Base-by-base conservation (phyloP, 2,113 vertebrate genomes). In the Romanogobio albipinnatus region DNA sequence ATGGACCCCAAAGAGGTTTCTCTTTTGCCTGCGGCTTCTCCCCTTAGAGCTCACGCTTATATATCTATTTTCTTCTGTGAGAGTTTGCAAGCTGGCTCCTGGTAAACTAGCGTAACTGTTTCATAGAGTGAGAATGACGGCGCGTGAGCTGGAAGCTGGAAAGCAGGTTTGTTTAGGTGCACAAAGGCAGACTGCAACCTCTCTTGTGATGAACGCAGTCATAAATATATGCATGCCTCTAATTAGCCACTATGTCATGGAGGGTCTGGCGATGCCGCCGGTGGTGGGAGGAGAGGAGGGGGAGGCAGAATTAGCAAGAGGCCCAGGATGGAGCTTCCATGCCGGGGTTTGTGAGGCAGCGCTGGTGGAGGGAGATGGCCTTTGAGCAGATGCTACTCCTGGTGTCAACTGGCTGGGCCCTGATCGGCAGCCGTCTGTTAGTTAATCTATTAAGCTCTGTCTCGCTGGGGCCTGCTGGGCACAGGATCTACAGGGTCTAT, bases 211-310 rank as follows among this genome's bases (percentile, higher is more conserved):
- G 93, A 94, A 93, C 92, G 88, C 90, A 86, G 91, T 94, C 93
- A 94, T 93, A 94, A 95, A 95, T 94, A 94, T 94, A 95, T 93
- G 93, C 93, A 94, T 94, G 92, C 89, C 91, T 92, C 92, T 94
- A 94, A 94, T 95, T 95, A 94, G 92, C 92, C 91, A 90, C 91
- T 75, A 89, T 93, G 91, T 92, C 90, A 88, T 86, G 86, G 90
- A 84, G 90, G 87, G 87, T 85, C 71, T 71, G 78, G 71, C 11
- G 36, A 51, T 71, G 66, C 56, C 33, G 24, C 19, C 29, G 10
- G 61, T 71, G 58, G 75, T 78, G 22, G 81, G 66, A 84, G 59
- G 79, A 26, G 49, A 79, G 49, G 59, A 84, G 83, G 73, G 22
- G 59, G 81, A 49, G 80, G 62, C 68, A 71, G 84, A 88, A 89